Percentiles rank a stretch among this genome's conserved stretches.
These are phyloP conservation scores for Hippolais icterina DNA, from an alignment of 2,113 vertebrate species.

Conservation along the genomic window DNA sequence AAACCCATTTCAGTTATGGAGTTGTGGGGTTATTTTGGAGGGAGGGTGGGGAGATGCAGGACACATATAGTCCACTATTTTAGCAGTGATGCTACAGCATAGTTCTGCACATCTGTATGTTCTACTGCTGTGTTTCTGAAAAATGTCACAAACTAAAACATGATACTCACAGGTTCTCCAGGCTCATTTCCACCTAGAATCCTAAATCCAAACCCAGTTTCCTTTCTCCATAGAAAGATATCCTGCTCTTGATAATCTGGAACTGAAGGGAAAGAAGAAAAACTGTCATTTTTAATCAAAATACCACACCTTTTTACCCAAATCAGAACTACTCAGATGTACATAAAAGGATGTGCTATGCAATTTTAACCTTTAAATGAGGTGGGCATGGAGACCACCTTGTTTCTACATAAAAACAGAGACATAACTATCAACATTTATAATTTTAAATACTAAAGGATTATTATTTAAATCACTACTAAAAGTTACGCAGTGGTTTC, in stretches of 20 bases:
- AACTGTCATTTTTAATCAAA: background rate
- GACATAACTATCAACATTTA: background rate
- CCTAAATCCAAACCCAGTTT: conserved; percentile 98
- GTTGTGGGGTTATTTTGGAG: background rate
- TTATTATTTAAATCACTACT: background rate
- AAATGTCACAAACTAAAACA: background rate
- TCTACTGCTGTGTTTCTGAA: background rate
- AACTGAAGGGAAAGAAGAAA: conserved; percentile 78
- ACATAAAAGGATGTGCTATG: background rate
- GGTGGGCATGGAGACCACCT: background rate
- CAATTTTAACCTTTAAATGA: background rate
- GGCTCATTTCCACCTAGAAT: conserved; percentile 98
- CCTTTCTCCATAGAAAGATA: conserved; percentile 99
- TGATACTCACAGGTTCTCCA: conserved; percentile 93
- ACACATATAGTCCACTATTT: background rate
- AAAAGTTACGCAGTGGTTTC: background rate
- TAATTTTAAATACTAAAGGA: background rate
- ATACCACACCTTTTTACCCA: background rate
- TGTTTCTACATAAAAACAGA: background rate
- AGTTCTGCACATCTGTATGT: background rate
- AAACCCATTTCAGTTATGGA: background rate
- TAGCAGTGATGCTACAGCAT: background rate
- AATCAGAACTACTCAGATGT: background rate
- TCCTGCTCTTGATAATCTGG: conserved; percentile 99
- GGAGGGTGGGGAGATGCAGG: background rate